Base-by-base conservation (phyloP, 2,888 invertebrate genomes). In the Temnothorax ravouxi region DNA sequence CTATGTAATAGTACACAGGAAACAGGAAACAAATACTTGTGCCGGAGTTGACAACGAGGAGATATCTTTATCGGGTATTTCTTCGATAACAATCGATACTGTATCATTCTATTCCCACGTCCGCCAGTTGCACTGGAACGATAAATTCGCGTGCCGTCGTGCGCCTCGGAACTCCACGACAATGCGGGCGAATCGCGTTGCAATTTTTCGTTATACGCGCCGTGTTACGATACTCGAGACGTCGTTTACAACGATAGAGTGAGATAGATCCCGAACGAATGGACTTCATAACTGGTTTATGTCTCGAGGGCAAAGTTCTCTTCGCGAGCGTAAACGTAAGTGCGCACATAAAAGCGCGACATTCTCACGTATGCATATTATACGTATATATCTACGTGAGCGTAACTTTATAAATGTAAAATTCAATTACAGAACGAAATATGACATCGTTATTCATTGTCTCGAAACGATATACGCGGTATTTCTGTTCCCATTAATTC, bases 71-170 rank as follows among this genome's bases (percentile, higher is more conserved):
- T 79, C 44, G 67, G 18, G 11, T 71, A 61, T 59, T 69, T 50
- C 69, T 47, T 80, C 71, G 79, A 80, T 80, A 80, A 80, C 69
- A 79, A 80, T 80, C 71, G 71, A 71, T 80, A 79, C 69, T 79
- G 59, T 59, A 81, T 74, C 74, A 81, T 64, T 74, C 74, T 75
- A 81, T 81, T 74, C 62, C 52, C 75, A 81, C n/a, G 81, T 64
- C 41, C 21, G 81, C 75, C 54, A 64, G 61, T 54, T 72, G 64
- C 62, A 62, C 18, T 41, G 21, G 52, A 74, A 81, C 81, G 54
- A 81, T 81, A 81, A 74, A 81, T 81, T 74, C 74, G 52, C 52
- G 52, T 71, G 56, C 61, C 61, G 61, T 72, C 80, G 72, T 74
- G 81, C 52, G 54, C 62, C 29, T 74, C 34, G 44, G 44, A 80